Evolutionary conservation across 2,113 vertebrate genomes (phyloP).

Genomic region (Prunella fulvescens): DNA sequence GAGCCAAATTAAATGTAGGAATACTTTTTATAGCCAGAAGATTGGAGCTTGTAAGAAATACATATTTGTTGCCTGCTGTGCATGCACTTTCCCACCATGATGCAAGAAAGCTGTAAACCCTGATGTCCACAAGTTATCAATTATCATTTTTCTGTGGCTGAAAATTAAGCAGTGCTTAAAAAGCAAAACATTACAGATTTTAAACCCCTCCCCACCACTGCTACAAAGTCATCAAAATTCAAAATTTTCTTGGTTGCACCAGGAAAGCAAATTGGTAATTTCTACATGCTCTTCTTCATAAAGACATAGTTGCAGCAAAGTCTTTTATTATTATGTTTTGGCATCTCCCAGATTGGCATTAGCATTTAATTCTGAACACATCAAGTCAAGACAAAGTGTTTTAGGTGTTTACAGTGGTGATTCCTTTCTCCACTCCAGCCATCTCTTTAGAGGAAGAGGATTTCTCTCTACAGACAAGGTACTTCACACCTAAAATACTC

Average conservation of each 20-base stretch:
- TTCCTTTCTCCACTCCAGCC: background rate
- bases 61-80: background rate
- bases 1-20: background rate
- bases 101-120: background rate
- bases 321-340: background rate
- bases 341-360: background rate
- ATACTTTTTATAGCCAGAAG: background rate
- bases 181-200: background rate
- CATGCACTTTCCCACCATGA: background rate
- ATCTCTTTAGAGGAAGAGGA: background rate
- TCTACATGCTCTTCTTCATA: background rate
- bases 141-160: background rate
- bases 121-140: background rate
- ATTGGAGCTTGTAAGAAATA: background rate
- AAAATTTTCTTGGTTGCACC: background rate
- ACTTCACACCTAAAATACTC: background rate
- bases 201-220: fast-evolving
- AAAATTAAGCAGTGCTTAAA: background rate
- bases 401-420: background rate
- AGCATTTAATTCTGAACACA: background rate
- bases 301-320: background rate
- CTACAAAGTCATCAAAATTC: background rate
- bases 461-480: background rate
- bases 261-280: background rate
- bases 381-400: background rate